A percentile compares a stretch with the other conserved stretches of the same genome.
Evolutionary conservation across 1,140 invertebrate species (phyloP).

Genomic region (Tetramorium simillimum): DNA sequence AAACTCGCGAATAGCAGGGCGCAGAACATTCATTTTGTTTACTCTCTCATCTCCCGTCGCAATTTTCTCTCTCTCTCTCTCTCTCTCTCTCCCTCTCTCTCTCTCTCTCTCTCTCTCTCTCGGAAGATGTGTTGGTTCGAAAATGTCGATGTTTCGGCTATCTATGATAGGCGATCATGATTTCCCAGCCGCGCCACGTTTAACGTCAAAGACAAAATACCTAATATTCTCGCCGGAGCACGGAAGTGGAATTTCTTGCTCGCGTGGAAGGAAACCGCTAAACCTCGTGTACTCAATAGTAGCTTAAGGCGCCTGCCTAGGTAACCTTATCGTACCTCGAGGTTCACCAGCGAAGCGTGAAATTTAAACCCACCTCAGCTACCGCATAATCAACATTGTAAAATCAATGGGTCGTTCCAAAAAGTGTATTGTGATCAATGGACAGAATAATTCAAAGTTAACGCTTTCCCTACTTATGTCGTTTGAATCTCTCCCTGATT

Average conservation of each 20-base stretch:
- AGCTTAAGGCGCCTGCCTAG: conserved; percentile 65
- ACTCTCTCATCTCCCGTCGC: not conserved
- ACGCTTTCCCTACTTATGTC: not conserved
- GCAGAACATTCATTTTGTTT: conserved; percentile 41
- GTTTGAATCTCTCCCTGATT: not conserved
- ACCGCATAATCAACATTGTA: conserved; percentile 71
- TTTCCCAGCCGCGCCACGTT: conserved; percentile 1
- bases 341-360: conserved; percentile 62
- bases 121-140: not conserved
- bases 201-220: conserved; percentile 58
- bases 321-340: conserved; percentile 64
- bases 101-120: not conserved
- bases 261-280: conserved; percentile 68
- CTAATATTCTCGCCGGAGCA: conserved; percentile 68
- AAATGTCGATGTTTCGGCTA: conserved; percentile 44
- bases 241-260: conserved; percentile 71
- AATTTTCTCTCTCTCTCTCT: conserved; percentile 27
- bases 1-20: conserved; percentile 52
- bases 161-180: conserved; percentile 22
- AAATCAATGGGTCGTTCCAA: conserved; percentile 64
- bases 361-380: conserved; percentile 68
- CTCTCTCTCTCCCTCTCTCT: not conserved
- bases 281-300: conserved; percentile 71
- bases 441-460: conserved; percentile 30
- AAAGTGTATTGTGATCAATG: conserved; percentile 57